Evolutionary conservation across 2,888 invertebrate genomes (phyloP), one percentile per base, ranked within the genome.

Genomic region (Crioceris asparagi): DNA sequence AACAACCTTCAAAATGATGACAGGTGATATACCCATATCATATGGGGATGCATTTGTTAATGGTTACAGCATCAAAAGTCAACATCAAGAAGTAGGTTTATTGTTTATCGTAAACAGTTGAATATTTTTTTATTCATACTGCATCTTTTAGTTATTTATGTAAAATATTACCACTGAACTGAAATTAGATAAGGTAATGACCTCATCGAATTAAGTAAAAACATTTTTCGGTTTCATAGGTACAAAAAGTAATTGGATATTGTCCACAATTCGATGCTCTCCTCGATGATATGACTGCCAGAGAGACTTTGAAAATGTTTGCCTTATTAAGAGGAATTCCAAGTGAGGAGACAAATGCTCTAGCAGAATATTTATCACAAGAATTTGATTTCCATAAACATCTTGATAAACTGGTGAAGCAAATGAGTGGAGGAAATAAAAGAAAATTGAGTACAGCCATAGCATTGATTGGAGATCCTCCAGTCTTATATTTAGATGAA

Each of bases 1-100:
- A 0, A 79, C 81, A 1, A 90, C 91, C 0, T 93, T 93, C 60
- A 84, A 84, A 65, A 87, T 90, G 83, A 66, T 91, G 52, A 90
- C 90, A 32, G 90, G 91, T 0, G 88, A 87, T 55, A 80, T 79
- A 53, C 61, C 64, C 3, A 73, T 84, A 8, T 74, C 79, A 0
- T 70, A 69, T 35, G 87, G 87, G 0, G 72, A 79, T 34, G 83
- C 79, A 1, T 82, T 69, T 62, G 72, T 87, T 8, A 44, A 49
- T 15, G 59, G 61, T 2, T 47, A 52, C 10, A 61, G 60, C 39
- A 50, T 65, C n/a, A n/a, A n/a, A n/a, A n/a, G n/a, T n/a, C n/a
- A n/a, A n/a, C n/a, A n/a, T n/a, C n/a, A n/a, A n/a, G n/a, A n/a
- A n/a, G n/a, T n/a, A n/a, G n/a, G n/a, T n/a, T n/a, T n/a, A n/a